Conservation (phyloP, 2,113 vertebrate species). For the Zingel zingel region DNA sequence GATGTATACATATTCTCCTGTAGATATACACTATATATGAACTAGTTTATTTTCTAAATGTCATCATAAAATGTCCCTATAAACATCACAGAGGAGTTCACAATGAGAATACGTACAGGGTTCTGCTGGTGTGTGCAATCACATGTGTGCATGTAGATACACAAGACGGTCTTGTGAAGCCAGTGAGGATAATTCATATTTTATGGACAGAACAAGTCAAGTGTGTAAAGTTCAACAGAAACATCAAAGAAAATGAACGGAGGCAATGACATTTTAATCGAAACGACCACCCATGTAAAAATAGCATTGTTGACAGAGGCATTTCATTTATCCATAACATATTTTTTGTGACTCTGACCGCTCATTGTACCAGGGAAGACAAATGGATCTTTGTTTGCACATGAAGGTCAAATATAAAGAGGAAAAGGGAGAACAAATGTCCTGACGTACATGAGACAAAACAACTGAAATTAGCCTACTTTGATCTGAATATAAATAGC, state of each 20-base stretch:
- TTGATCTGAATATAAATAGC: background rate
- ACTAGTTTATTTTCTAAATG: background rate
- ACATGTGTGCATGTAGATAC: conserved; percentile 48
- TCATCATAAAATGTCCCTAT: conserved; percentile 22
- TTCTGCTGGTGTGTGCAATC: conserved; percentile 32
- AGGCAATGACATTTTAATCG: conserved; percentile 85
- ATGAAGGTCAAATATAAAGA: conserved; percentile 71
- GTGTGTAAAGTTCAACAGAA: conserved; percentile 87
- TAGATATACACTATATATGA: background rate
- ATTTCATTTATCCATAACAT: conserved; percentile 75
- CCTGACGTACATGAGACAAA: background rate
- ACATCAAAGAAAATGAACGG: conserved; percentile 84
- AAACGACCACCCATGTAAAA: conserved; percentile 75
- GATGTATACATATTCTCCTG: background rate
- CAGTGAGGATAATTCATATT: conserved; percentile 76
- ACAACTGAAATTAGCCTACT: background rate
- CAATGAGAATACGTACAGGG: conserved; percentile 6
- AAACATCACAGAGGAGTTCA: conserved; percentile 25
- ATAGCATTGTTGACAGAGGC: conserved; percentile 76
- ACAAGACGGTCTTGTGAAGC: conserved; percentile 55
- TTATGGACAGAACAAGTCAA: conserved; percentile 83
- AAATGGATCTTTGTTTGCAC: conserved; percentile 61
- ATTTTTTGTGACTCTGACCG: conserved; percentile 50
- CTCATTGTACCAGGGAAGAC: conserved; percentile 64
- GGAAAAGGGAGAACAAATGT: conserved; percentile 15